Conservation (phyloP, 2,888 invertebrate genomes). For the Tachystola acroxantha region DNA sequence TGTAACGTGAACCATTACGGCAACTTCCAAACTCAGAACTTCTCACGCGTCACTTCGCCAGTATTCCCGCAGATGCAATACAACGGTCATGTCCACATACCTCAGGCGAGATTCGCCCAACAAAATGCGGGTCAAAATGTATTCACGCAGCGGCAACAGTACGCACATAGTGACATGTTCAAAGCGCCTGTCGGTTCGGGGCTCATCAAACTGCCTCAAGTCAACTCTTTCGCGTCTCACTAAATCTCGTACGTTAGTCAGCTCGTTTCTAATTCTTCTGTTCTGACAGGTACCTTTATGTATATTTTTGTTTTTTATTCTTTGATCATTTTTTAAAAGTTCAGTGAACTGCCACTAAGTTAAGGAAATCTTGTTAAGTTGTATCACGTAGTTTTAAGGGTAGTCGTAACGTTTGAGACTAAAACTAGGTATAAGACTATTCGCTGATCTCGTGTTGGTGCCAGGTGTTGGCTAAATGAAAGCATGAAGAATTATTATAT, state of each 20-base stretch:
- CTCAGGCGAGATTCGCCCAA: conserved; percentile 50
- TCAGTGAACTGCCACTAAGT: conserved; percentile 67
- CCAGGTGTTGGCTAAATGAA: conserved; percentile 67
- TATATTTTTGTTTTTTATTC: conserved; percentile 44
- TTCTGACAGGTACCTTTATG: conserved; percentile 37
- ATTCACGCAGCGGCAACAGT: conserved; percentile 38
- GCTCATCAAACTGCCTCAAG: conserved; percentile 57
- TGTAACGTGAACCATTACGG: conserved; percentile 32
- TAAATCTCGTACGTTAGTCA: conserved; percentile 45
- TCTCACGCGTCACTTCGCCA: conserved; percentile 48
- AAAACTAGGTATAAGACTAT: conserved; percentile 60
- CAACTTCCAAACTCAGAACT: conserved; percentile 36
- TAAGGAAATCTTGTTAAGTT: conserved; percentile 61
- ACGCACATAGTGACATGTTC: conserved; percentile 39
- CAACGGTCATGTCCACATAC: conserved; percentile 63
- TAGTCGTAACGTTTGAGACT: conserved; percentile 61
- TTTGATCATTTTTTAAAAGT: conserved; percentile 51
- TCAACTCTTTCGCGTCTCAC: conserved; percentile 42
- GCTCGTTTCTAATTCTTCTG: conserved; percentile 23
- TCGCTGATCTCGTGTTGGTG: conserved; percentile 73
- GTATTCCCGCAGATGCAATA: conserved; percentile 68
- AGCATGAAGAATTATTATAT: conserved; percentile 76
- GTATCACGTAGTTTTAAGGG: conserved; percentile 62
- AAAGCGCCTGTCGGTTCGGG: conserved; percentile 53
- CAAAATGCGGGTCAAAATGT: conserved; percentile 26